These are phyloP conservation scores for Thunnus thynnus DNA, from an alignment of 2,113 vertebrate species.

Conservation along the genomic window DNA sequence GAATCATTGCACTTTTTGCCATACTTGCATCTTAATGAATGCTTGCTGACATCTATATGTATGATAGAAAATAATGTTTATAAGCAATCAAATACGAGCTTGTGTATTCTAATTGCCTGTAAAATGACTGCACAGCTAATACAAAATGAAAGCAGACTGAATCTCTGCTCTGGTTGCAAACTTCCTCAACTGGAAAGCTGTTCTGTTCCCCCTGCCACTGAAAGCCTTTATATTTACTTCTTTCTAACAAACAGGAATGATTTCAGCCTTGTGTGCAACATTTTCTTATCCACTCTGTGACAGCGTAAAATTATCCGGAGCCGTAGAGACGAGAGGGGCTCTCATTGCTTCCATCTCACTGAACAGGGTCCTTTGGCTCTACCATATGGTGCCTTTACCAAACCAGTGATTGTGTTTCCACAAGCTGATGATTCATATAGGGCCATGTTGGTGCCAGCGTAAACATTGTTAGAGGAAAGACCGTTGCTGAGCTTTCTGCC, in stretches of 20 bases:
- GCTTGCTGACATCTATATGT: no score
- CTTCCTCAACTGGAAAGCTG: background rate
- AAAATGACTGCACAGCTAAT: background rate
- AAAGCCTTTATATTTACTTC: constrained; percentile 6
- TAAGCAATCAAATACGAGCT: background rate
- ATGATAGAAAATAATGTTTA: background rate
- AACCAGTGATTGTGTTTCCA: constrained; percentile 39
- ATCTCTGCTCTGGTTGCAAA: background rate
- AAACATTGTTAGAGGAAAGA: constrained; percentile 28
- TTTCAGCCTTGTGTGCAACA: constrained; percentile 1
- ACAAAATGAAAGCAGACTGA: background rate
- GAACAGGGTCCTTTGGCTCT: constrained; percentile 28
- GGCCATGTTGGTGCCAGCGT: constrained; percentile 20
- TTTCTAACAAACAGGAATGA: background rate
- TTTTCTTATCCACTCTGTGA: constrained; percentile 6
- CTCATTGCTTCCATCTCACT: constrained; percentile 6
- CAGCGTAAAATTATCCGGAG: constrained; percentile 29
- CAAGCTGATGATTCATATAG: constrained; percentile 55
- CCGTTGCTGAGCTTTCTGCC: constrained; percentile 11
- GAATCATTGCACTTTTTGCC: no score
- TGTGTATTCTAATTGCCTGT: background rate
- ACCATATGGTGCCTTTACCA: constrained; percentile 20
- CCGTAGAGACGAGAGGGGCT: background rate
- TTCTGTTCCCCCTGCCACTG: rapidly evolving
- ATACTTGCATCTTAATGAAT: no score